Conservation (phyloP, 2,113 vertebrate genomes). For the Colinus virginianus region DNA sequence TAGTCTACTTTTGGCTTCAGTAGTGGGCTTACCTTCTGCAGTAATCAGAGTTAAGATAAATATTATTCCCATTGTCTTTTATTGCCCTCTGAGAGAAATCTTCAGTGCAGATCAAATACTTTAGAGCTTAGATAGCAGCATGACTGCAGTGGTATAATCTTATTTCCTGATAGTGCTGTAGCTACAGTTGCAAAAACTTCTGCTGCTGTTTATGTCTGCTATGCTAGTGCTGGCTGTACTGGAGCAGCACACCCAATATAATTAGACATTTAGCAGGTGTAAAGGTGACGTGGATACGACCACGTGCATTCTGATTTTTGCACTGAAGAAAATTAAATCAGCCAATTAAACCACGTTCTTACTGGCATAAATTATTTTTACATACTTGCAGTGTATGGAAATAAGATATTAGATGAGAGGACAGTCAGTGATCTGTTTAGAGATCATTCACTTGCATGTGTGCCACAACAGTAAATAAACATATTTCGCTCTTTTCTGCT, state of each 20-base stretch:
- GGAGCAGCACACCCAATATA: neutral
- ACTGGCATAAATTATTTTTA: neutral
- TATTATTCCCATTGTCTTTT: neutral
- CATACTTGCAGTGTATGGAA: neutral
- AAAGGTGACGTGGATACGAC: neutral
- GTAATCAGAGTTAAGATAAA: neutral
- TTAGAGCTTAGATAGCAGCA: neutral
- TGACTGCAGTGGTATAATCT: neutral
- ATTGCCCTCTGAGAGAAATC: neutral
- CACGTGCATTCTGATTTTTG: neutral
- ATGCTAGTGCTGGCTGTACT: neutral
- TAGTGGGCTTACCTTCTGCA: neutral
- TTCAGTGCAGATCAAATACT: neutral
- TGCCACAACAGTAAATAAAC: neutral
- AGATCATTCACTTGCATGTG: neutral
- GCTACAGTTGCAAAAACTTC: neutral
- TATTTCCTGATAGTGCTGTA: neutral
- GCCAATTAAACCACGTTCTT: neutral
- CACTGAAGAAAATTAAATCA: too few relatives aligned
- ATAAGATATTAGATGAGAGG: neutral
- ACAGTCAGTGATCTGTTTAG: neutral
- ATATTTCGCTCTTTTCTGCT: conserved; percentile 8
- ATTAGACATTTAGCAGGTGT: neutral
- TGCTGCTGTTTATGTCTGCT: neutral
- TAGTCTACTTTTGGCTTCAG: neutral